These are phyloP conservation scores for Wiebesia pumilae DNA, from an alignment of 1,140 invertebrate species.

Conservation along the genomic window DNA sequence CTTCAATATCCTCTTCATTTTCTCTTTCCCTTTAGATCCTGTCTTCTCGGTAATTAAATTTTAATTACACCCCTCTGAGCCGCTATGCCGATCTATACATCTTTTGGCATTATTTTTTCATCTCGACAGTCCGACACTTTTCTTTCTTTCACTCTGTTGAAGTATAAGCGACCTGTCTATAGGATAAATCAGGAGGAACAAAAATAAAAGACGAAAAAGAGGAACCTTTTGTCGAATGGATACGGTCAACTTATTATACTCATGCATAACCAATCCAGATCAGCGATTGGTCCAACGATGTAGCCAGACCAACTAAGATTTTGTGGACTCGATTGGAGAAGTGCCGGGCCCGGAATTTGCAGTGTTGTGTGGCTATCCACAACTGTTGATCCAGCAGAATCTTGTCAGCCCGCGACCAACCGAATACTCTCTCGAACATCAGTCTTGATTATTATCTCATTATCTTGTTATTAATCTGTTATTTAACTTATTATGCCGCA, in stretches of 20 bases:
- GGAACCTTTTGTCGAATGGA: slow-evolving; percentile 33
- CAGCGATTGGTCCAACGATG: slow-evolving; percentile 22
- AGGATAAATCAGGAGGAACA: background rate
- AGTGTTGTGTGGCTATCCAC: slow-evolving; percentile 42
- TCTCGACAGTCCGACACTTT: background rate
- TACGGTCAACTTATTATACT: slow-evolving; percentile 42
- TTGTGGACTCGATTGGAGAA: background rate
- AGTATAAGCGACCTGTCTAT: background rate
- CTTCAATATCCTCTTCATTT: slow-evolving; percentile 16
- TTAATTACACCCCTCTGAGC: background rate
- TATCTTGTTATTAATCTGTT: no score
- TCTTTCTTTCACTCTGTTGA: background rate
- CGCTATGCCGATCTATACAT: background rate
- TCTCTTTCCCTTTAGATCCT: background rate
- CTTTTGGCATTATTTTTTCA: slow-evolving; percentile 36
- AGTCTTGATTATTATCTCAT: background rate
- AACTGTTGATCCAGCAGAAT: background rate
- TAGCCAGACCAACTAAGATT: slow-evolving; percentile 2
- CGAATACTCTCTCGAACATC: background rate
- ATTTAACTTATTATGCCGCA: no score
- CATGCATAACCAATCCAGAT: slow-evolving; percentile 45
- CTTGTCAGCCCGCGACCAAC: background rate
- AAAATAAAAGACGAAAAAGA: background rate
- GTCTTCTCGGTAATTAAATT: background rate
- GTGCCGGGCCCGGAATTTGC: background rate